Percentiles rank a stretch among this genome's conserved stretches.
Conservation (phyloP, 2,888 invertebrate species). For the Dorcus hopei region DNA sequence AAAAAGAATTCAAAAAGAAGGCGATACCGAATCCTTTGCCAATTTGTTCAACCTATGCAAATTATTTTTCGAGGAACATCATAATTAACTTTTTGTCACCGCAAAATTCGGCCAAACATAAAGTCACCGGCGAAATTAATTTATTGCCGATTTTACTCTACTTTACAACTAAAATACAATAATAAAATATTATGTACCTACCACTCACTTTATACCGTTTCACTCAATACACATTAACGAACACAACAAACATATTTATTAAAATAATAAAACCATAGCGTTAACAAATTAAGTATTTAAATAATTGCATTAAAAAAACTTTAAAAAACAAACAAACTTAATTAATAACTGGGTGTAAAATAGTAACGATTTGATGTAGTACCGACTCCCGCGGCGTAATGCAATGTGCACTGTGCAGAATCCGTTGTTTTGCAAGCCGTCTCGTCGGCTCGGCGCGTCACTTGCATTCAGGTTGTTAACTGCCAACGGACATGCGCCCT, state of each 20-base stretch:
- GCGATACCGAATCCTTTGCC: conserved; percentile 13
- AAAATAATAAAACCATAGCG: conserved; percentile 20
- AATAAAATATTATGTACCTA: conserved; percentile 29
- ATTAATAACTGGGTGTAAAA: conserved; percentile 27
- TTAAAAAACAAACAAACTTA: conserved; percentile 16
- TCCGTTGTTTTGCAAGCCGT: conserved; percentile 50
- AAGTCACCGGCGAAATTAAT: too few relatives aligned
- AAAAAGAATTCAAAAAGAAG: conserved; percentile 24
- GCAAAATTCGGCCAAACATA: too few relatives aligned
- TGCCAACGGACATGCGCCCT: conserved; percentile 38
- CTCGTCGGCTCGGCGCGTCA: conserved; percentile 39
- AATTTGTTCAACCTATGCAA: background rate
- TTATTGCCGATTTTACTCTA: too few relatives aligned
- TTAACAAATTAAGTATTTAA: conserved; percentile 26
- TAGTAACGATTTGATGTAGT: conserved; percentile 44
- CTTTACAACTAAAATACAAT: too few relatives aligned
- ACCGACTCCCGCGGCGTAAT: conserved; percentile 49
- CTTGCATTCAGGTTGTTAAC: conserved; percentile 44
- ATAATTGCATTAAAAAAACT: conserved; percentile 18
- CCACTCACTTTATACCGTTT: conserved; percentile 29
- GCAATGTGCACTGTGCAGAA: conserved; percentile 47
- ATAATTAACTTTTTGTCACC: too few relatives aligned
- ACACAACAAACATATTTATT: conserved; percentile 48
- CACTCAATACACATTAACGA: conserved; percentile 44
- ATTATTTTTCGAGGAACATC: too few relatives aligned